Base-by-base conservation (phyloP, 2,888 invertebrate species). In the Augochlorella aurata region DNA sequence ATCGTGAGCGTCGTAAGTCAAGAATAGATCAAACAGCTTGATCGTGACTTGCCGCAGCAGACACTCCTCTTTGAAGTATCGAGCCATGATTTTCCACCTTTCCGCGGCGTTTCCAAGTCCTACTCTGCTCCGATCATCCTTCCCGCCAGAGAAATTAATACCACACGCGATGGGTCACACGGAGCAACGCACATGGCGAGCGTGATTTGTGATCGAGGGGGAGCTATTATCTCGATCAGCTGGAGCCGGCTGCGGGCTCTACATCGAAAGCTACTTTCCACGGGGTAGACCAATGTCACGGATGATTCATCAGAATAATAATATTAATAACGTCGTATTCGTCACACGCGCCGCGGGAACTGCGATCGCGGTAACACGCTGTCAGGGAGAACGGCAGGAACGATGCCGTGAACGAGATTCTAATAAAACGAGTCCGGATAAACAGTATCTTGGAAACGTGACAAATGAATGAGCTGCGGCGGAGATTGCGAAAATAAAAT, bases 191-290 rank as follows among this genome's bases (percentile, higher is more conserved):
- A 38, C 38, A 38, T 38, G 38, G 38, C 38, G 38, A 38, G 38
- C 38, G 61, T 61, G 61, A 61, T 61, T 61, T 61, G 61, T 61
- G 29, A 61, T 61, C 61, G 61, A 29, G 61, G 61, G 61, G 61
- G 18, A 24, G 29, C 61, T 61, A 61, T 61, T 61, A 61, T 61
- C 61, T 61, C 61, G 61, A 61, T 61, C 61, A 61, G 61, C 61
- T 61, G 61, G 61, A 61, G 61, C 61, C 61, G 29, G 9, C 61
- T 16, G 18, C 61, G 14, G 61, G 9, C 61, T 61, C 61, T 61
- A 61, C 61, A 61, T 61, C 61, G 61, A 61, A 61, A 61, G 29
- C 61, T 61, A 61, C 61, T 61, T 29, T 38, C 61, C 61, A 29
- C 29, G 61, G 61, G 61, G 16, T 58, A 61, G 61, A 61, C 61